Evolutionary conservation across 2,797 vertebrate species (phyloP).

Genomic region (Gambelia wislizenii): DNA sequence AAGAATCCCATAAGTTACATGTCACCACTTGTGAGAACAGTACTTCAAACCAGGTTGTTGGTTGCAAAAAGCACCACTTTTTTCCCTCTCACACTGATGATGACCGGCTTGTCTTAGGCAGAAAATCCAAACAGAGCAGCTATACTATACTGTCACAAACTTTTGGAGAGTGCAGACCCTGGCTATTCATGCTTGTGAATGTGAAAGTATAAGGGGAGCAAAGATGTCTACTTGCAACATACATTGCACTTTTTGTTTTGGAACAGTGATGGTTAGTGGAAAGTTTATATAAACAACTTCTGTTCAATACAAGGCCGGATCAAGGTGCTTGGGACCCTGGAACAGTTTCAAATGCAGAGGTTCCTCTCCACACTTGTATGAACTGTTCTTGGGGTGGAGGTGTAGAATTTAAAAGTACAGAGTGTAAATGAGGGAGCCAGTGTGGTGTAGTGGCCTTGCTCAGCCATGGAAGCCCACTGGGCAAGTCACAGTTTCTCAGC

Average conservation of each 20-base stretch:
- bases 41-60: neutral
- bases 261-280: neutral
- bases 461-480: no score
- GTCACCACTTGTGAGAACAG: neutral
- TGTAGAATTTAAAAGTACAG: no score
- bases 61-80: neutral
- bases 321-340: no score
- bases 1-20: neutral
- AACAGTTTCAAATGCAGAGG: no score
- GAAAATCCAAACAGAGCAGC: neutral
- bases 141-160: neutral
- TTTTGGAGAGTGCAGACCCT: neutral
- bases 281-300: neutral
- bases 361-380: no score
- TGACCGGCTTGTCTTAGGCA: neutral
- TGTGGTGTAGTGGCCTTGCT: no score
- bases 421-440: no score
- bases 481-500: no score
- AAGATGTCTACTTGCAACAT: neutral
- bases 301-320: no score
- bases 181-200: neutral
- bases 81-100: no score
- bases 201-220: no score
- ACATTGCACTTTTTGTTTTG: neutral
- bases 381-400: no score